Conservation (phyloP, 2,888 invertebrate genomes). For the Drosophila mulleri region DNA sequence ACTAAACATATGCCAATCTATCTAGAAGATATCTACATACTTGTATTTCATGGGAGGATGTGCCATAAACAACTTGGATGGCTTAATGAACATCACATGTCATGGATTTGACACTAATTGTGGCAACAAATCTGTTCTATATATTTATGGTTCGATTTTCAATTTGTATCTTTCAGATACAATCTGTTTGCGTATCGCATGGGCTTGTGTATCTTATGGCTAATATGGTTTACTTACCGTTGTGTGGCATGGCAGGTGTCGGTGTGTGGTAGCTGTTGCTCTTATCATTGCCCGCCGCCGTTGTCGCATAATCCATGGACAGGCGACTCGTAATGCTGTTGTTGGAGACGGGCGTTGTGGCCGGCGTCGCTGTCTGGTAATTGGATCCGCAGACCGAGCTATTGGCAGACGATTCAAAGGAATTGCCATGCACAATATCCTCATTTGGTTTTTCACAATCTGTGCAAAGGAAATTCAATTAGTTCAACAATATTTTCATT, state of each 20-base stretch:
- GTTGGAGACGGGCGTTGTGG: slow-evolving; percentile 57
- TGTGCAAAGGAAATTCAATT: slow-evolving; percentile 50
- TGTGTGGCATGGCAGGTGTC: slow-evolving; percentile 79
- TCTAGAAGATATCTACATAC: slow-evolving; percentile 22
- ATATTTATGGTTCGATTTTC: slow-evolving; percentile 18
- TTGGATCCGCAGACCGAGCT: slow-evolving; percentile 83
- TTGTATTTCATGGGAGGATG: slow-evolving; percentile 47
- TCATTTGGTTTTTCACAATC: slow-evolving; percentile 83
- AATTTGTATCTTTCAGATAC: slow-evolving; percentile 5
- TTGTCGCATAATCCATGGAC: slow-evolving; percentile 69
- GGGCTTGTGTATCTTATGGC: background rate
- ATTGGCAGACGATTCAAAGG: slow-evolving; percentile 78
- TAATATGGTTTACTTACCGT: slow-evolving; percentile 68
- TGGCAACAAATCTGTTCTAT: slow-evolving; percentile 4
- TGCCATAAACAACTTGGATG: slow-evolving; percentile 66
- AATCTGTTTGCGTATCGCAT: background rate
- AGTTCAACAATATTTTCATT: slow-evolving; percentile 39
- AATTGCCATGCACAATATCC: slow-evolving; percentile 76
- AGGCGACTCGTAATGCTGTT: slow-evolving; percentile 68
- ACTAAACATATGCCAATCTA: slow-evolving; percentile 72
- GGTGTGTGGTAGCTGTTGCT: slow-evolving; percentile 73
- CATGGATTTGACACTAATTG: slow-evolving; percentile 47
- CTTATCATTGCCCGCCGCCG: slow-evolving; percentile 81
- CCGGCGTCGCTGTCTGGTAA: slow-evolving; percentile 74
- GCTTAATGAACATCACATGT: slow-evolving; percentile 53